Base-by-base conservation (phyloP, 2,888 invertebrate species). In the Mesochorus sp. region DNA sequence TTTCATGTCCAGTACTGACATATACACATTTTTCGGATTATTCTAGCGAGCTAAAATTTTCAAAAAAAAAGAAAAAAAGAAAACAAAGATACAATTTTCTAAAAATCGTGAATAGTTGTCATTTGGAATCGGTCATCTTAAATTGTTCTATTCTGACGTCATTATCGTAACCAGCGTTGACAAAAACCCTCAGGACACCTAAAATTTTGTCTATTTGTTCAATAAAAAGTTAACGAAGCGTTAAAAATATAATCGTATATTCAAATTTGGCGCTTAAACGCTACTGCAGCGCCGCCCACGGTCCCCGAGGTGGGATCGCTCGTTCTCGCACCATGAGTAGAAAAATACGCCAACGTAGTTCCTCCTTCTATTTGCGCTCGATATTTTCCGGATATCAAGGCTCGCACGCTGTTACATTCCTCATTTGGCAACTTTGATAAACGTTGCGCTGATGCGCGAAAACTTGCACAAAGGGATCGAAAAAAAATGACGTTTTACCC, bases 331-430 rank as follows among this genome's bases (percentile, higher is more conserved):
- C 8, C 17, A 2, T n/a, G 24, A 4, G 3, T 2, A 24, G 21
- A 1, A 49, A 21, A 3, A 31, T 1, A 12, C 3, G 12, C 2
- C 8, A 0, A 28, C 5, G 0, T 12, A 59, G 31, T 24, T 39
- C n/a, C 31, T 21, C 47, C 37, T 39, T 39, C 39, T 67, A 37
- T 44, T 6, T 12, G n/a, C 28, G 4, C 39, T 17, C 34, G 24
- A 44, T n/a, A 12, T 51, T 64, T 37, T n/a, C 12, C 8, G 26
- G 37, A 37, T 24, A 28, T 19, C 8, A 57, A 12, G n/a, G 10
- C 39, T 4, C n/a, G n/a, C 37, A 21, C 19, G 57, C 57, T 57
- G 39, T 57, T 57, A n/a, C n/a, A n/a, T n/a, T n/a, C n/a, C 57
- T 57, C 57, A 37, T 12, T 57, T n/a, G n/a, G n/a, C n/a, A n/a